Base-by-base conservation (phyloP, 2,888 invertebrate species). In the Eucriotettix oculatus region DNA sequence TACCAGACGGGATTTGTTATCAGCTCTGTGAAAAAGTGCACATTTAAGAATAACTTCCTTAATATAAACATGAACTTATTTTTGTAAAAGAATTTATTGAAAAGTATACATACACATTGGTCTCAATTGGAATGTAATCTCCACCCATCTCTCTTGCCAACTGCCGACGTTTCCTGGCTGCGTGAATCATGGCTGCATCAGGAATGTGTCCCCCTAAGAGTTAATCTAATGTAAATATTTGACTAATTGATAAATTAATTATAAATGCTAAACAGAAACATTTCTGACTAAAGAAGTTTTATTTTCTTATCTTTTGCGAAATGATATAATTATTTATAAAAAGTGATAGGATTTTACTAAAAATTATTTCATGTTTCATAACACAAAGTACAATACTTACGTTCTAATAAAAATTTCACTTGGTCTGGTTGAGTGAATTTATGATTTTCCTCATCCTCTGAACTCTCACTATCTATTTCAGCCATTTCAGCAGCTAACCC, bases 161-260 rank as follows among this genome's bases (percentile, higher is more conserved):
- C 76, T 97, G 97, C 68, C 98, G 80, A 64, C 90, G 84, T 76
- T 98, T 98, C 70, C 96, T 82, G 12, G 96, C 96, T 66, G 94
- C 94, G 77, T 97, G 97, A 72, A 99, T 98, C 80, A 95, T 89
- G 58, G 93, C 93, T 11, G 98, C 97, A 78, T 98, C 97, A 11
- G 98, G 97, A 70, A 97, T 97, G 66, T 85, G 86, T 16, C 96
- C 96, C 70, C 79, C 79, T 79, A 61, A 11, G 64, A 16, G 12
- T 10, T 62, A 61, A 60, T 61, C 16, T 58, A 43, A 42, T 41
- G 14, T 57, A 29, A 29, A 29, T 29, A 29, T 29, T 29, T 2
- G 29, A 29, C 29, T 29, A 29, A 2, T 29, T 29, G 2, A 7
- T 29, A 7, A 29, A 29, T 29, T 2, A 29, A 29, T 29, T 29